Base-by-base conservation (phyloP, 2,797 vertebrate species). In the Coendou prehensilis region DNA sequence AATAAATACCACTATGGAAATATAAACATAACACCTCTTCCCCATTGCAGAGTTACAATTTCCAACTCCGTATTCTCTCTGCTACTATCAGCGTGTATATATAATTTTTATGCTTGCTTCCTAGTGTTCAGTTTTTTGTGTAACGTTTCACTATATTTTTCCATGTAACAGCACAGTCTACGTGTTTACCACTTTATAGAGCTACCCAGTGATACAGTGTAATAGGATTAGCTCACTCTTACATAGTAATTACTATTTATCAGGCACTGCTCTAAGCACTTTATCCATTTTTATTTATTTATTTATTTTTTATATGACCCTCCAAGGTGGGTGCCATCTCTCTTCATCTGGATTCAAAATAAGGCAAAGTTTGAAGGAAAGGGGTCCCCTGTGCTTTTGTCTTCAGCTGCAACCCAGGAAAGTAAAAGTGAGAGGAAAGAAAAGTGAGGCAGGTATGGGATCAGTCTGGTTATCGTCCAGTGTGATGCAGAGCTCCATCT, bases 111-210 rank as follows among this genome's bases (percentile, higher is more conserved):
- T 81, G n/a, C 57, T 80, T 85, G 54, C 57, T 93, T 95, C 80
- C 41, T 26, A 28, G 20, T 78, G 23, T 56, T 88, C 63, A 80
- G 92, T 71, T 95, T 84, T 94, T 81, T 33, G 28, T 37, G 91
- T 92, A 97, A 69, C 33, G 64, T 95, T 87, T 84, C 87, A 76
- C 76, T 41, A 20, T 17, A n/a, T 64, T 83, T 96, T 91, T 82
- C 64, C 78, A 47, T 23, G 82, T 37, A 87, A 52, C 20, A 52
- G 8, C 23, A 26, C 52, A 57, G 14, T 96, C 23, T 95, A 90
- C 95, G 82, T 88, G 85, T 64, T 85, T 94, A 63, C 69, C 79
- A 50, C 85, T 87, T 97, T 86, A 63, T n/a, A 45, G 87, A 93
- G 50, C 54, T 37, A 61, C 1, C 37, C 26, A 22, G 37, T 69